Conservation (phyloP, 2,888 invertebrate genomes). For the Lathronympha strigana region DNA sequence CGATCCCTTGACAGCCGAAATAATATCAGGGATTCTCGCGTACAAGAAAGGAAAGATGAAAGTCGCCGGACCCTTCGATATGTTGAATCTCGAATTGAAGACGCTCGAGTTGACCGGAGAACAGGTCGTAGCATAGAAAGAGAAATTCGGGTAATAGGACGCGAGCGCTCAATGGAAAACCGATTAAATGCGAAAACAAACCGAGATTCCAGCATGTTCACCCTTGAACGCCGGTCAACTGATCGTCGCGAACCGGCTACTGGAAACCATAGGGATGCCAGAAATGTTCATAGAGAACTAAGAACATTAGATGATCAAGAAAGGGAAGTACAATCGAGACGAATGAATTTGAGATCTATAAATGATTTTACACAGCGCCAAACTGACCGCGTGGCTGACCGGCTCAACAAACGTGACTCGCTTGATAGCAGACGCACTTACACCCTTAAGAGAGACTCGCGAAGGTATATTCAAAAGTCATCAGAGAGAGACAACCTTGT, state of each 20-base stretch:
- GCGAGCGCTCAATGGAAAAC: constrained; percentile 16
- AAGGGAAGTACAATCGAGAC: constrained; percentile 6
- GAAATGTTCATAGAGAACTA: too few species aligned
- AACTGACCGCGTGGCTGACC: constrained; percentile 15
- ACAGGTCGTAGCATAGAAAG: constrained; percentile 25
- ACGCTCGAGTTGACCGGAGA: constrained; percentile 13
- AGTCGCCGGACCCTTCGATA: constrained; percentile 2
- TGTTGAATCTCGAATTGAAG: constrained; percentile 11
- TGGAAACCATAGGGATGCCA: constrained; percentile 11
- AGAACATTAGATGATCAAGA: constrained; percentile 2
- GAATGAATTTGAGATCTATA: constrained; percentile 9
- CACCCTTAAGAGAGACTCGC: constrained; percentile 13
- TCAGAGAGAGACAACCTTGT: constrained; percentile 31
- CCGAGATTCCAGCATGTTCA: constrained; percentile 6
- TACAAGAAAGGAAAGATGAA: not conserved
- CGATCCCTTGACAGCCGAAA: constrained; percentile 13
- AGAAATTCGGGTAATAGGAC: constrained; percentile 4
- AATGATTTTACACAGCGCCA: constrained; percentile 11
- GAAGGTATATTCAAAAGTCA: constrained; percentile 22
- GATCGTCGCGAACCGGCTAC: constrained; percentile 4
- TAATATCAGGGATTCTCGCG: constrained; percentile 1
- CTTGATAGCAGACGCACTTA: constrained; percentile 15
- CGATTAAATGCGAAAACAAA: constrained; percentile 10
- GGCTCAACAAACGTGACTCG: constrained; percentile 10
- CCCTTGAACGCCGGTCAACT: constrained; percentile 6